Percentiles rank a stretch among this genome's conserved stretches.
Conservation (phyloP, 2,888 invertebrate genomes). For the Eupithecia inturbata region DNA sequence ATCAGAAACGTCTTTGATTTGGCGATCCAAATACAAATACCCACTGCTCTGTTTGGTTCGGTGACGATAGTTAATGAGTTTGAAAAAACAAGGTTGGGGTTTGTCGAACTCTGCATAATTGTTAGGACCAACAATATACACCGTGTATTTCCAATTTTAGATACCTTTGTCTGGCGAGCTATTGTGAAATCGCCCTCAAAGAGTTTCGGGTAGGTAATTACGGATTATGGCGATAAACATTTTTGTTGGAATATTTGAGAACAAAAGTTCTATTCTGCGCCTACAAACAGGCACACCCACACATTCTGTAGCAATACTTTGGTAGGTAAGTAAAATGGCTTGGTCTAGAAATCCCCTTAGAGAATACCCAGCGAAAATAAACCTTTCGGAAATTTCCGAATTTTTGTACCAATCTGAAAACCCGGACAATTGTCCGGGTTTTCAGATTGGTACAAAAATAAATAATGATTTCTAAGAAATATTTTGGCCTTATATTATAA, state of each 20-base stretch:
- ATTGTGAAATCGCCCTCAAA: conserved; percentile 35
- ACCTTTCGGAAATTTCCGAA: background rate
- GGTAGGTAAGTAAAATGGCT: too few species aligned
- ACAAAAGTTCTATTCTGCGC: conserved; percentile 46
- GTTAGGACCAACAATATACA: background rate
- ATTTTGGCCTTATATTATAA: too few species aligned
- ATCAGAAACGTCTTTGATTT: background rate
- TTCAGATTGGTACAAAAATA: background rate
- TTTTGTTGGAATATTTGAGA: conserved; percentile 48
- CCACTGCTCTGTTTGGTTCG: background rate
- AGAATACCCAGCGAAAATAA: too few species aligned
- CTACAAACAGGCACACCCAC: conserved; percentile 45
- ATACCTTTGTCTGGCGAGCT: conserved; percentile 33
- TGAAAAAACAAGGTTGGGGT: background rate
- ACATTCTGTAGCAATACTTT: background rate
- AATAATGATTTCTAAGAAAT: background rate
- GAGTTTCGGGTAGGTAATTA: conserved; percentile 39
- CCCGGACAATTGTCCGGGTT: too few species aligned
- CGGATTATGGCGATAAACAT: conserved; percentile 36
- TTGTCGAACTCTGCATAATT: background rate
- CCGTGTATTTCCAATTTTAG: conserved; percentile 10
- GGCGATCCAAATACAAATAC: background rate
- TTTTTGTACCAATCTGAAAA: background rate
- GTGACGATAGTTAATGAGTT: too few species aligned
- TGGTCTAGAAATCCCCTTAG: too few species aligned